These are phyloP conservation scores for Eupelmus urozonus DNA, from an alignment of 2,888 invertebrate genomes.

Conservation along the genomic window DNA sequence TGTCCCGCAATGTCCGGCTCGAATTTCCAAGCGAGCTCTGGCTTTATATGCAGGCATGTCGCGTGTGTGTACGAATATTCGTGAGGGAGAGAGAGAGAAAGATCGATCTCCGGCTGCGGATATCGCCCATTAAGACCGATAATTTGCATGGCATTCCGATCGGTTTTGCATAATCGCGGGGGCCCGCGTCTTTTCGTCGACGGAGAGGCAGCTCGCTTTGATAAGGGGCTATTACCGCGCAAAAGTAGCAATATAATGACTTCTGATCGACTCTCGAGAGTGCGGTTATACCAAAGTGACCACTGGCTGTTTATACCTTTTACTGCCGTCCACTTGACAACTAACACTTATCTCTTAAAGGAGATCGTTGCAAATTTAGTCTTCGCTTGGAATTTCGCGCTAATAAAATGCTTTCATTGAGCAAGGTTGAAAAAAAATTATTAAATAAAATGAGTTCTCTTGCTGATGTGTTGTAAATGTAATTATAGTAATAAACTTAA, in stretches of 20 bases:
- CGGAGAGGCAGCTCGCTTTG: conserved; percentile 16
- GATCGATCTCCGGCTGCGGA: conserved; percentile 42
- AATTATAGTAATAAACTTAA: too few relatives aligned
- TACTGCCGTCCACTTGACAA: background rate
- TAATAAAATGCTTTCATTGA: too few relatives aligned
- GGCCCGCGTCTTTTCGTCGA: conserved; percentile 11
- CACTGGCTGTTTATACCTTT: conserved; percentile 8
- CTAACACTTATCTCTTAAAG: background rate
- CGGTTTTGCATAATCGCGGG: conserved; percentile 57
- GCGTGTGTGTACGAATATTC: background rate
- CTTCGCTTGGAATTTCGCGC: too few relatives aligned
- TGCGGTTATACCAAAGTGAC: too few relatives aligned
- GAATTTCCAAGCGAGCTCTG: conserved; percentile 45
- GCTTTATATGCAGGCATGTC: conserved; percentile 17
- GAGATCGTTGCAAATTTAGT: background rate
- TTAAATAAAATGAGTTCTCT: too few relatives aligned
- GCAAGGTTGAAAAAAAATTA: too few relatives aligned
- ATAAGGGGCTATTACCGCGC: conserved; percentile 44
- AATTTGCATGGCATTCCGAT: conserved; percentile 55
- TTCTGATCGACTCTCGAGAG: conserved; percentile 15
- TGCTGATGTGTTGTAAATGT: too few relatives aligned
- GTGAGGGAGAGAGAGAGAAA: background rate
- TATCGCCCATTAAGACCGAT: conserved; percentile 52
- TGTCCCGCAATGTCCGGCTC: conserved; percentile 59
- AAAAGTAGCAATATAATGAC: conserved; percentile 25